phyloP scores from a whole-genome alignment of 1,140 invertebrate species.

The Chelonus insularis region DNA sequence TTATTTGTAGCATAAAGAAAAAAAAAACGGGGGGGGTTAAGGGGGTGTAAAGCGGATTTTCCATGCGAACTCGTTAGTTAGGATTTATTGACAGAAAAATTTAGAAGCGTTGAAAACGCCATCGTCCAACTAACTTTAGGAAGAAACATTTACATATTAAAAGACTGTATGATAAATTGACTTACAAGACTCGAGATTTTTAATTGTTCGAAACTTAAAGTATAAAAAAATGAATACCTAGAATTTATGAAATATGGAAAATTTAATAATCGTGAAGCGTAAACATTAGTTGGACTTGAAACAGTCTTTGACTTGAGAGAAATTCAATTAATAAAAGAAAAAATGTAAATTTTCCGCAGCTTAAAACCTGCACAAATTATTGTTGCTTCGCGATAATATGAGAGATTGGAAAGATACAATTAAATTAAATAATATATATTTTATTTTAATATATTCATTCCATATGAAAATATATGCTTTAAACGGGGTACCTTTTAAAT shows the following conservation, averaged over 20 bases:
- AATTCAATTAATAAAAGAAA: too few species aligned
- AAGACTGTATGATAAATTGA: constrained; percentile 55
- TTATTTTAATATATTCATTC: constrained; percentile 60
- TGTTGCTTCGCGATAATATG: constrained; percentile 21
- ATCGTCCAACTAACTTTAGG: constrained; percentile 58
- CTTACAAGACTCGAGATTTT: constrained; percentile 52
- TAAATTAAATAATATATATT: constrained; percentile 43
- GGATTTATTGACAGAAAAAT: constrained; percentile 34
- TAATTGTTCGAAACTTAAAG: constrained; percentile 44
- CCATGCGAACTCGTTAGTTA: constrained; percentile 33
- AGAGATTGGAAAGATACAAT: constrained; percentile 3
- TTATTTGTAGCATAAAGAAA: too few species aligned
- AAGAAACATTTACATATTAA: constrained; percentile 41
- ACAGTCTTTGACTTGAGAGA: too few species aligned
- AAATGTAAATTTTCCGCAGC: neutral
- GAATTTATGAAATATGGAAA: constrained; percentile 5
- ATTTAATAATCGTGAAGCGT: too few species aligned
- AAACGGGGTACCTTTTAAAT: constrained; percentile 48
- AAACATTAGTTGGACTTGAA: too few species aligned
- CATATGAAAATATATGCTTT: constrained; percentile 52
- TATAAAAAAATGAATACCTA: constrained; percentile 15
- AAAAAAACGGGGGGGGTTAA: too few species aligned
- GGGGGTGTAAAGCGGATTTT: neutral
- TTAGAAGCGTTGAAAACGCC: constrained; percentile 50
- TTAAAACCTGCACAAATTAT: neutral